These are phyloP conservation scores for Onychomys torridus DNA, from an alignment of 2,797 vertebrate species.

Conservation along the genomic window DNA sequence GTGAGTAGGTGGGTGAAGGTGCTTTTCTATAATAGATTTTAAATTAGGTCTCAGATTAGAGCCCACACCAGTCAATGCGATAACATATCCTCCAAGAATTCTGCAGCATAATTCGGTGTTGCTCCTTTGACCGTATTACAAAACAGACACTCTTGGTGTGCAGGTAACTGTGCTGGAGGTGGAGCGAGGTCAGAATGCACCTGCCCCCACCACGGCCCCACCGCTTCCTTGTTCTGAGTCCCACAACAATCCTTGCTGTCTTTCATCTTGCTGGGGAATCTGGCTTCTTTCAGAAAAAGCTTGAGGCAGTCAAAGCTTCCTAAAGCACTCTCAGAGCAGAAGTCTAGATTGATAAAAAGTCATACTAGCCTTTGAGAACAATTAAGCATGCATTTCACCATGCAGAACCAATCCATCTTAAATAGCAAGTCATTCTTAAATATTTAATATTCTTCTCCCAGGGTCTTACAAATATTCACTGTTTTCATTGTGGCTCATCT, in stretches of 20 bases:
- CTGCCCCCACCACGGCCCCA: no score
- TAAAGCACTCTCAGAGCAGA: slow-evolving; percentile 7
- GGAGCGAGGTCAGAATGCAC: not conserved
- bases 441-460: slow-evolving; percentile 51
- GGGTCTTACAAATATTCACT: not conserved
- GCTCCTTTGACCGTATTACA: rapidly evolving
- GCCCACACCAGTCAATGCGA: not conserved
- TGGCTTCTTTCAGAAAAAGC: not conserved
- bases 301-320: not conserved
- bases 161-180: no score
- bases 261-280: not conserved
- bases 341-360: not conserved
- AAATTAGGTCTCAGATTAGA: not conserved
- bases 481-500: not conserved
- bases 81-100: no score
- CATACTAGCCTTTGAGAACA: slow-evolving; percentile 19
- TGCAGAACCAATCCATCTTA: slow-evolving; percentile 2
- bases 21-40: not conserved
- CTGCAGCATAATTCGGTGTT: rapidly evolving
- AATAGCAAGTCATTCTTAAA: slow-evolving; percentile 45
- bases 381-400: not conserved
- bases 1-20: no score
- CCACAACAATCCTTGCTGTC: rapidly evolving
- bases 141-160: rapidly evolving
- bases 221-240: not conserved